These are phyloP conservation scores for Pteropus rufus DNA, from an alignment of 2,797 vertebrate species.

Conservation along the genomic window DNA sequence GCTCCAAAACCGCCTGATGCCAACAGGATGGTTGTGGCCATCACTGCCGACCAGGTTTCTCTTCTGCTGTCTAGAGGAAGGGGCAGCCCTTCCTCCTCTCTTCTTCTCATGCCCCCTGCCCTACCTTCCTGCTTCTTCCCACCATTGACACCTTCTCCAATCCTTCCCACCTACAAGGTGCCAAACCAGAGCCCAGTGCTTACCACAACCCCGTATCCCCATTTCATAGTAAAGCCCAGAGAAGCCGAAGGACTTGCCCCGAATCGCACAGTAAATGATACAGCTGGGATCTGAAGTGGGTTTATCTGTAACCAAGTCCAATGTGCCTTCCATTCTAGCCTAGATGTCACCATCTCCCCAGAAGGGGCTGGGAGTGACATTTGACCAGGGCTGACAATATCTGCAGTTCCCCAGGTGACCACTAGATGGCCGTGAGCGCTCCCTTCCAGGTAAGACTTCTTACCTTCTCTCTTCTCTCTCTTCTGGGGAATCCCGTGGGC, in stretches of 20 bases:
- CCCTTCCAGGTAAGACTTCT: slow-evolving; percentile 3
- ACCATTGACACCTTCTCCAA: neutral
- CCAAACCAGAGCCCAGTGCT: neutral
- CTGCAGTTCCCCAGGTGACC: slow-evolving; percentile 47
- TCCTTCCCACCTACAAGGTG: neutral
- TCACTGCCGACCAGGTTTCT: neutral
- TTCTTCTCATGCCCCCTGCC: neutral
- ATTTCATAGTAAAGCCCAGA: neutral
- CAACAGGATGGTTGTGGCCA: neutral
- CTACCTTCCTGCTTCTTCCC: neutral
- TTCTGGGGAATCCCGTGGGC: neutral
- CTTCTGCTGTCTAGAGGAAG: neutral
- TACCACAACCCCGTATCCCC: neutral
- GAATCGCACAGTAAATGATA: neutral
- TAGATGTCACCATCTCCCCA: neutral
- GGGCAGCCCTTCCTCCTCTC: neutral
- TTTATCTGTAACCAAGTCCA: neutral
- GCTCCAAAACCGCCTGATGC: neutral
- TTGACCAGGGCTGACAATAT: neutral
- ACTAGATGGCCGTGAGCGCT: slow-evolving; percentile 38
- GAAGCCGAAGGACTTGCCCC: neutral
- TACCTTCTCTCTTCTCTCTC: neutral
- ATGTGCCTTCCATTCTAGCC: neutral
- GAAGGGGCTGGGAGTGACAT: neutral
- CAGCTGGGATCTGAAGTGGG: neutral